phyloP scores from a whole-genome alignment of 1,140 invertebrate genomes.

The Lasaia peninsularis region DNA sequence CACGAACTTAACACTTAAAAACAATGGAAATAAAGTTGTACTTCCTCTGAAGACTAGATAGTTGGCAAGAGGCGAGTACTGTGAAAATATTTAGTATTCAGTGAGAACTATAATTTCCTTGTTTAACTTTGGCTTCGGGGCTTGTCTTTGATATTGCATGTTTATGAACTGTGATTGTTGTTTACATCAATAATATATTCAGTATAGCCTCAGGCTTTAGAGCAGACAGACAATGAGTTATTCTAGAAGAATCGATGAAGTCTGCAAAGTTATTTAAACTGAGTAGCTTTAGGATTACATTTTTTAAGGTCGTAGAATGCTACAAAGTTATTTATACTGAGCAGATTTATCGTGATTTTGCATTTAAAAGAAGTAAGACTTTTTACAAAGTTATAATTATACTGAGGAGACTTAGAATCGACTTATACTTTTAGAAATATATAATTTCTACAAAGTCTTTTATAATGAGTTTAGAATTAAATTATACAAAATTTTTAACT shows the following conservation, averaged over 20 bases:
- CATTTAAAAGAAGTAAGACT: no score
- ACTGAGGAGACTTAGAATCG: no score
- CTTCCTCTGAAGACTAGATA: background rate
- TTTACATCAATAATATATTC: background rate
- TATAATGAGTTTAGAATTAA: no score
- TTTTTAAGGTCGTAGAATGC: no score
- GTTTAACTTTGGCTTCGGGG: background rate
- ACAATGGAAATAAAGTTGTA: background rate
- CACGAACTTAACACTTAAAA: background rate
- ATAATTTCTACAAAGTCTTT: no score
- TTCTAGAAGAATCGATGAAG: background rate
- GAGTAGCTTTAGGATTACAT: no score
- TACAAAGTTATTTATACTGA: no score
- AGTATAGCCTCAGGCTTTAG: background rate
- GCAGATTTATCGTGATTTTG: no score
- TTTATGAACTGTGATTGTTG: slow-evolving; percentile 3
- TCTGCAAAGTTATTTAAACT: no score
- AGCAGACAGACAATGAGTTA: background rate
- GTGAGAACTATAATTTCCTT: slow-evolving; percentile 7
- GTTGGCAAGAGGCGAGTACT: background rate
- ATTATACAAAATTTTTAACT: no score
- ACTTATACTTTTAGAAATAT: no score
- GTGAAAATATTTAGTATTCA: slow-evolving; percentile 9
- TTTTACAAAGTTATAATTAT: no score
- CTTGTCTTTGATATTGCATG: background rate